Conservation (phyloP, 2,888 invertebrate genomes). For the Amphipoea oculea region DNA sequence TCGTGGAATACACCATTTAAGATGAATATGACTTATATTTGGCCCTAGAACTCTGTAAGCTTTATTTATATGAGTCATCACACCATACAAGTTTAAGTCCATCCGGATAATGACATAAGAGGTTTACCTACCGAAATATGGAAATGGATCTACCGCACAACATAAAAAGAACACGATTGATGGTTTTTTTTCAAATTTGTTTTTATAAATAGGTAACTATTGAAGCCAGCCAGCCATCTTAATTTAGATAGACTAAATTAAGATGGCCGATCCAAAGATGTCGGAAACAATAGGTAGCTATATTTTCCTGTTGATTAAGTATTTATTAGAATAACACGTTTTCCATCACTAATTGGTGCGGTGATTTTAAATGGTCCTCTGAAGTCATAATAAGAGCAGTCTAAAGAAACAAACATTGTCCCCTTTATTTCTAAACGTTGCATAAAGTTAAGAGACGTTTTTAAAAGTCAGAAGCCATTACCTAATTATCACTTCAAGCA, state of each 20-base stretch:
- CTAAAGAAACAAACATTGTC: background rate
- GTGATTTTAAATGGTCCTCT: background rate
- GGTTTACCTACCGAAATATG: constrained; percentile 57
- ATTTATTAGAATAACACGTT: background rate
- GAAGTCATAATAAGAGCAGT: background rate
- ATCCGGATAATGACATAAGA: constrained; percentile 42
- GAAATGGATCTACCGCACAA: constrained; percentile 18
- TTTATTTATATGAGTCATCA: constrained; percentile 54
- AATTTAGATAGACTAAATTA: background rate
- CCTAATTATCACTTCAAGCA: background rate
- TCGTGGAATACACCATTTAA: constrained; percentile 11
- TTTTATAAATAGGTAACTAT: background rate
- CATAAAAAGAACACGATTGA: constrained; percentile 17
- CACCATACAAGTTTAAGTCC: constrained; percentile 4
- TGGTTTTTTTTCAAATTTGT: background rate
- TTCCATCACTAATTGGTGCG: background rate
- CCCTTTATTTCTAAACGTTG: too few relatives aligned
- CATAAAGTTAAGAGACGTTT: too few relatives aligned
- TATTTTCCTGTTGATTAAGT: background rate
- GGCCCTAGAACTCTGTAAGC: constrained; percentile 42
- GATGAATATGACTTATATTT: constrained; percentile 23
- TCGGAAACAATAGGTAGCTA: background rate
- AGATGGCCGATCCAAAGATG: constrained; percentile 13
- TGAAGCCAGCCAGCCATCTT: background rate
- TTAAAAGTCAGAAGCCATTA: too few relatives aligned